These are phyloP conservation scores for Siderastrea siderea DNA, from an alignment of 92 coral and sea anemone species.

Conservation along the genomic window DNA sequence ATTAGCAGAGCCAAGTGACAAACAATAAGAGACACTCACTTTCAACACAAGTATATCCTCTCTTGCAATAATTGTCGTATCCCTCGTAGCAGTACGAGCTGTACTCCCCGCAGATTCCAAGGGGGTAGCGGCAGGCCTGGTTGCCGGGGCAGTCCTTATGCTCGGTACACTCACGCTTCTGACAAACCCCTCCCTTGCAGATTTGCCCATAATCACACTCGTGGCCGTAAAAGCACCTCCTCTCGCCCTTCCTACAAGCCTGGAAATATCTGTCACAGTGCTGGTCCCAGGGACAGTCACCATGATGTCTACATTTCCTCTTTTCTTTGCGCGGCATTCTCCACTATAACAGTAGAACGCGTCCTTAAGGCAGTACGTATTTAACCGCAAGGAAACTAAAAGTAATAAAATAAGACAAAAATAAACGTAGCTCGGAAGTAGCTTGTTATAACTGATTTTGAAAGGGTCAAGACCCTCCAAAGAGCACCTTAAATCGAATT, in stretches of 20 bases:
- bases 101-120: slow-evolving; percentile 2
- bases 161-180: not conserved
- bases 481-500: too few species aligned
- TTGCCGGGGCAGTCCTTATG: slow-evolving; percentile 2
- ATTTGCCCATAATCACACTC: not conserved
- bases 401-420: too few species aligned
- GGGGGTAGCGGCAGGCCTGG: not conserved
- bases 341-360: slow-evolving; percentile 5
- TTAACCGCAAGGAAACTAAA: too few species aligned
- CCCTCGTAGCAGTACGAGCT: not conserved
- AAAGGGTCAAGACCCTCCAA: too few species aligned
- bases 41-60: not conserved
- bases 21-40: not conserved
- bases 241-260: not conserved
- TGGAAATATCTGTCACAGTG: not conserved
- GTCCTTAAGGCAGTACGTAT: not conserved
- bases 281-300: not conserved
- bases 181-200: slow-evolving; percentile 14
- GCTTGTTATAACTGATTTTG: too few species aligned
- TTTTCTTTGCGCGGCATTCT: not conserved
- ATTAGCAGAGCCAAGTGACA: too few species aligned
- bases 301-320: not conserved
- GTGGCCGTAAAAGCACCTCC: not conserved
- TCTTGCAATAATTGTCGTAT: not conserved
- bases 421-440: too few species aligned